Base-by-base conservation (phyloP, 2,888 invertebrate species). In the Xestia rhomboidea region DNA sequence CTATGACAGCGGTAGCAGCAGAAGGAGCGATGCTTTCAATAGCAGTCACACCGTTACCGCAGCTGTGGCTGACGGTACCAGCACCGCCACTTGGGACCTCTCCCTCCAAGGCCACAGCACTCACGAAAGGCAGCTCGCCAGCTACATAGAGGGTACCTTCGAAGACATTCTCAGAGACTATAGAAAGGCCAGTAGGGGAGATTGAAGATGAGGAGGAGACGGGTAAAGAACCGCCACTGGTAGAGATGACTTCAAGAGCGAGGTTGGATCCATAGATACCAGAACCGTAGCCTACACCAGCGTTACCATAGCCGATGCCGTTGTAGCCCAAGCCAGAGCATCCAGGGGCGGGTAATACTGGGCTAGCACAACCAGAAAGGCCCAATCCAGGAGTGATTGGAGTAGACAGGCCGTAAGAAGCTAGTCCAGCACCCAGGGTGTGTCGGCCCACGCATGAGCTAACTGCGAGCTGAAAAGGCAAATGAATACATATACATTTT, bases 141-240 rank as follows among this genome's bases (percentile, higher is more conserved):
- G 0, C 5, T 1, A 84, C 83, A 11, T 34, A 67, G 11, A 89
- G 21, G 24, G 13, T 13, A 34, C 88, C 88, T 38, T 88, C 88
- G 27, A 76, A 79, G 3, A 79, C 54, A 24, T 89, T 89, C 5
- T 89, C 89, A 18, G 88, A 89, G 8, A 68, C 68, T 7, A 89
- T 49, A 7, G 83, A 76, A 11, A 88, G n/a, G 5, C 89, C 86
- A 8, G 34, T 78, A 10, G 88, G 87, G 38, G 79, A 41, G 10
- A 78, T 70, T 13, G 73, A 34, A 18, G 86, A 88, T 1, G 66
- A 46, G n/a, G 76, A 83, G 38, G 76, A 38, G 34, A 88, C 62
- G 1, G 81, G 46, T 0, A 88, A 38, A 27, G 60, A 46, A 21
- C 88, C 87, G 2, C 87, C 79, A 18, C 76, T 79, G 30, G 92